Evolutionary conservation across 23 tunicate genomes (phyloP), one percentile per base, ranked within the genome.

Genomic region (Halocynthia aurantium): DNA sequence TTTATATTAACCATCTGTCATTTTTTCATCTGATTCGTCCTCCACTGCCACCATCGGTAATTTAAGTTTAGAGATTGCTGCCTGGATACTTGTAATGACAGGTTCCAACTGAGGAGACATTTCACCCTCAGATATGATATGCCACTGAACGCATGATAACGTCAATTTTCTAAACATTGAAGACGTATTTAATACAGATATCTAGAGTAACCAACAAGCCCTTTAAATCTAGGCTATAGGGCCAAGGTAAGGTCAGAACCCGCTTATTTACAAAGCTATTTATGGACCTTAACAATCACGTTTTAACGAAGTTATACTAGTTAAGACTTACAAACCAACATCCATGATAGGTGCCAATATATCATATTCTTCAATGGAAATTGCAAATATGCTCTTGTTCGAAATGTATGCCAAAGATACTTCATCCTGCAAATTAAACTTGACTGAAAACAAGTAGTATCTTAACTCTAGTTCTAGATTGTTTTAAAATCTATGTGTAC

Each of bases 331-430:
- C 94, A 88, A 83, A 50, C 88, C 88, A 72, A 88, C 81, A 75
- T 88, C 88, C 95, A 83, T 88, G 12, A 83, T 84, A 20, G 68
- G 55, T 18, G 95, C 63, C 21, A 88, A 50, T 68, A 83, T 88
- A 50, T 88, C 84, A 57, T 61, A 88, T 0, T 84, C 88, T 5
- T 76, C 71, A 7, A 79, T 18, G 10, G 95, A 83, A 6, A 88
- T 64, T 51, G 88, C 95, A 73, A 88, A 88, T 61, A 88, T 88
- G 51, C 57, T 73, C 58, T 88, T 88, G 83, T 88, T 88, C 20
- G 95, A 88, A 63, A 83, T 83, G 67, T 88, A 88, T 13, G 95
- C 95, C 20, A 88, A 81, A 6, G 88, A 83, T 7, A 83, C 84
- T 72, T 88, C 95, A 83, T 88, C 95, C 88, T 88, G 55, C 50